Evolutionary conservation across 2,113 vertebrate species (phyloP).

Genomic region (Acrocephalus arundinaceus): DNA sequence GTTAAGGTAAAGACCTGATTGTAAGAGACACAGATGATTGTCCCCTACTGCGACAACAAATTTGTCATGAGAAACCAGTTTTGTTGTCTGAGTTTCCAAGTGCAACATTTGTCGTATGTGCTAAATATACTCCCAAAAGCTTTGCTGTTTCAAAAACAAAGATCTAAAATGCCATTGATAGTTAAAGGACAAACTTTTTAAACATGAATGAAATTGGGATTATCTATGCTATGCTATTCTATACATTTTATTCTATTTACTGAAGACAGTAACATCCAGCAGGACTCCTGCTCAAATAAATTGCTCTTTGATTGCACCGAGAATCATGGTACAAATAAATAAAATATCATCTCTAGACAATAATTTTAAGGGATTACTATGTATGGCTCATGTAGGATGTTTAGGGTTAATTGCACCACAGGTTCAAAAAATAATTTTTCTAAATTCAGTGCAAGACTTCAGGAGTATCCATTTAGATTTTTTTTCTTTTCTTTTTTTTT

Average conservation of each 20-base stretch:
- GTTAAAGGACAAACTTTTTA: conserved; percentile 76
- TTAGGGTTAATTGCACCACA: conserved; percentile 74
- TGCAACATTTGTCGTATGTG: conserved; percentile 73
- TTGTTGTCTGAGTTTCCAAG: conserved; percentile 74
- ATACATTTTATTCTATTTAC: conserved; percentile 64
- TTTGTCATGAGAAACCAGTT: conserved; percentile 44
- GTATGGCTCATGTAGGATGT: conserved; percentile 76
- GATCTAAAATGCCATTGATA: conserved; percentile 63
- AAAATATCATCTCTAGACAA: conserved; percentile 54
- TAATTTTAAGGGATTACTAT: conserved; percentile 49
- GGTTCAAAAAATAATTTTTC: conserved; percentile 68
- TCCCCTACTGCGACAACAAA: conserved; percentile 65
- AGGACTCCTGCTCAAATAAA: conserved; percentile 55
- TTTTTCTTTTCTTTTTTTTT: neutral
- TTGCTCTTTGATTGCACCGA: conserved; percentile 33
- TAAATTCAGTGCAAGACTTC: conserved; percentile 79
- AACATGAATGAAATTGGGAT: conserved; percentile 71
- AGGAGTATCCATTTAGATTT: conserved; percentile 67
- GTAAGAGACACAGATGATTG: conserved; percentile 64
- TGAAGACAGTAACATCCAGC: conserved; percentile 68
- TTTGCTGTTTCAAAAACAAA: conserved; percentile 66
- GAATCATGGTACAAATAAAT: conserved; percentile 48
- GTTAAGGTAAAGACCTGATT: conserved; percentile 76
- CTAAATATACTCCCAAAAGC: conserved; percentile 69
- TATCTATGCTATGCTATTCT: conserved; percentile 60